Evolutionary conservation across 2,113 vertebrate genomes (phyloP).

Genomic region (Irena cyanogastra): DNA sequence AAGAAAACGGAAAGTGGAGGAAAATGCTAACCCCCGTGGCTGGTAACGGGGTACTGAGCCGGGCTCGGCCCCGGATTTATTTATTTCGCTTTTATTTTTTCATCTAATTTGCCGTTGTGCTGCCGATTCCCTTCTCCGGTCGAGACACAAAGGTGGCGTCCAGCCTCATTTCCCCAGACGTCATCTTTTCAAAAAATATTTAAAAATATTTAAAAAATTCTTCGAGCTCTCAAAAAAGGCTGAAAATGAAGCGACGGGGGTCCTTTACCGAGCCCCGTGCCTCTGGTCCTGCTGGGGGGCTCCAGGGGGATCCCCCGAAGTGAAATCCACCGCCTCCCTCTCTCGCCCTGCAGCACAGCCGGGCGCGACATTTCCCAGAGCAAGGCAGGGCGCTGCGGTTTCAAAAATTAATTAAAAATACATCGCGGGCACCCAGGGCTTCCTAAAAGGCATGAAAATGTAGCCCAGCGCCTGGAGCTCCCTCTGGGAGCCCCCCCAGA

Average conservation of each 20-base stretch:
- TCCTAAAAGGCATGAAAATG: slow-evolving; percentile 74
- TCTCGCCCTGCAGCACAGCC: slow-evolving; percentile 31
- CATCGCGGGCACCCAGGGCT: not conserved
- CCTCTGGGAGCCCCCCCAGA: not conserved
- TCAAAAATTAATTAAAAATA: slow-evolving; percentile 89
- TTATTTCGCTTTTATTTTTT: slow-evolving; percentile 40
- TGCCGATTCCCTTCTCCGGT: slow-evolving; percentile 60
- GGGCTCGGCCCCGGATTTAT: not conserved
- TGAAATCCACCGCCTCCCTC: slow-evolving; percentile 50
- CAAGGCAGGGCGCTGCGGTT: slow-evolving; percentile 34
- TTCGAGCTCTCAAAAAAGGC: not conserved
- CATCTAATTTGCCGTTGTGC: slow-evolving; percentile 36
- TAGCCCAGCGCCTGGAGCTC: slow-evolving; percentile 1
- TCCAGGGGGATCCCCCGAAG: slow-evolving; percentile 10
- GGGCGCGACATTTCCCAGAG: slow-evolving; percentile 58
- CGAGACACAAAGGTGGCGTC: slow-evolving; percentile 93
- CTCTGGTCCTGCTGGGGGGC: not conserved
- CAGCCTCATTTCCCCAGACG: slow-evolving; percentile 85
- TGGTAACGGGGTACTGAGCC: not conserved
- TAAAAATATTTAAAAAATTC: slow-evolving; percentile 90
- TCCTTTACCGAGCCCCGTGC: slow-evolving; percentile 41
- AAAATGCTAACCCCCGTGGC: not conserved
- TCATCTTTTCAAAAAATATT: slow-evolving; percentile 99
- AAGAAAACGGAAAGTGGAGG: not conserved
- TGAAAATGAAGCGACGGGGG: slow-evolving; percentile 69